These are phyloP conservation scores for Cheilinus undulatus DNA, from an alignment of 2,113 vertebrate species.

Conservation along the genomic window DNA sequence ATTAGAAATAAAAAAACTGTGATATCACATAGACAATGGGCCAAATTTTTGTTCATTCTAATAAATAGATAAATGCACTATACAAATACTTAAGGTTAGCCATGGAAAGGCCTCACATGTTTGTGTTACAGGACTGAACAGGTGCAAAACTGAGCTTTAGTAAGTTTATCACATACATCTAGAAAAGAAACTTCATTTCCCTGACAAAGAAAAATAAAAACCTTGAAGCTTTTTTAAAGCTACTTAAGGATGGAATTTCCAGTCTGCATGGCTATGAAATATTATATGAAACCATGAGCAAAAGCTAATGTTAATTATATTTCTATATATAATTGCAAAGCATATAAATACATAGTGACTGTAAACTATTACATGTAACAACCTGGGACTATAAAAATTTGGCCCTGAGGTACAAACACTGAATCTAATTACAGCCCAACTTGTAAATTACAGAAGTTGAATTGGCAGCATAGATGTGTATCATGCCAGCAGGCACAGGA, in stretches of 20 bases:
- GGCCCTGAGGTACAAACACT: constrained; percentile 29
- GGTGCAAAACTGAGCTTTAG: not conserved
- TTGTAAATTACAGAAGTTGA: constrained; percentile 31
- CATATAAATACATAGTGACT: not conserved
- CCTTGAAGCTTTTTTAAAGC: not conserved
- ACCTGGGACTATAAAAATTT: not conserved
- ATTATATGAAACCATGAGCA: not conserved
- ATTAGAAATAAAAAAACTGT: no score
- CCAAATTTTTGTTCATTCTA: no score
- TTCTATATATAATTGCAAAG: not conserved
- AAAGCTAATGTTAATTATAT: not conserved
- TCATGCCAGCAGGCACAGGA: constrained; percentile 31
- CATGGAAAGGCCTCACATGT: no score
- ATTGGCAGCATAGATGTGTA: constrained; percentile 17
- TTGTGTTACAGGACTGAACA: no score
- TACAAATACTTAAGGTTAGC: no score
- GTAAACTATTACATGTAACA: constrained; percentile 1
- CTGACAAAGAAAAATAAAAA: not conserved
- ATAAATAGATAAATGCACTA: no score
- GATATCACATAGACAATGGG: no score
- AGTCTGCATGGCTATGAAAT: not conserved
- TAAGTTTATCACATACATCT: not conserved
- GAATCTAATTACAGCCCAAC: constrained; percentile 33
- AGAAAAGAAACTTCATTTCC: not conserved
- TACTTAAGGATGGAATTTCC: not conserved